Evolutionary conservation across 2,888 invertebrate species (phyloP).

Genomic region (Aspidapion aeneum): DNA sequence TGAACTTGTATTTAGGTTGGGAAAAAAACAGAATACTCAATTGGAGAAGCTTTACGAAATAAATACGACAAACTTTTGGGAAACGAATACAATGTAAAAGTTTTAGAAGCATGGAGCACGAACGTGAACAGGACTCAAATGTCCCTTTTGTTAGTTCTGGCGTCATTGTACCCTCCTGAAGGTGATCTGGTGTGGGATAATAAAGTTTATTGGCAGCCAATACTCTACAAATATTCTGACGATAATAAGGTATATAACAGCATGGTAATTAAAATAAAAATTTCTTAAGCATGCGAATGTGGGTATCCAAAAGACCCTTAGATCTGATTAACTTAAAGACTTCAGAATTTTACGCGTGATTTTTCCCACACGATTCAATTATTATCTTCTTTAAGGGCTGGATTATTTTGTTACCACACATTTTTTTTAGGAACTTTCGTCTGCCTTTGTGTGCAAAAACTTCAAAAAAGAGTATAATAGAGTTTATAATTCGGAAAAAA

Average conservation of each 20-base stretch:
- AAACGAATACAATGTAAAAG: slow-evolving; percentile 53
- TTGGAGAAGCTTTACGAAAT: slow-evolving; percentile 60
- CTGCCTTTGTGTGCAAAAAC: not conserved
- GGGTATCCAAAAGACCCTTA: too few relatives aligned
- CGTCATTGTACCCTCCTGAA: slow-evolving; percentile 63
- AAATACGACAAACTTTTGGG: slow-evolving; percentile 60
- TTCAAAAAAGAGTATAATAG: not conserved
- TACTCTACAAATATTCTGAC: slow-evolving; percentile 32
- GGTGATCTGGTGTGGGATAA: slow-evolving; percentile 54
- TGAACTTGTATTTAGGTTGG: slow-evolving; percentile 46
- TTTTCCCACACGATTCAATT: too few relatives aligned
- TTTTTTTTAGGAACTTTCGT: not conserved
- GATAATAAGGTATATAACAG: slow-evolving; percentile 30
- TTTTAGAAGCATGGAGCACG: slow-evolving; percentile 57
- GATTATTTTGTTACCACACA: too few relatives aligned
- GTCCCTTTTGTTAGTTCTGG: slow-evolving; percentile 63
- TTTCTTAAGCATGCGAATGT: too few relatives aligned
- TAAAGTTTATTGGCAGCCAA: slow-evolving; percentile 36
- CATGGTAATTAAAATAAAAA: not conserved
- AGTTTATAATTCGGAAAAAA: not conserved
- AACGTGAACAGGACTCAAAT: slow-evolving; percentile 68
- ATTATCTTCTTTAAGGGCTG: too few relatives aligned
- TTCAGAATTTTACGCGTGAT: too few relatives aligned
- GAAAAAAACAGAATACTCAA: slow-evolving; percentile 57
- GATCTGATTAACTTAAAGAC: too few relatives aligned